These are phyloP conservation scores for Shargacucullia verbasci DNA, from an alignment of 2,888 invertebrate species.

Conservation along the genomic window DNA sequence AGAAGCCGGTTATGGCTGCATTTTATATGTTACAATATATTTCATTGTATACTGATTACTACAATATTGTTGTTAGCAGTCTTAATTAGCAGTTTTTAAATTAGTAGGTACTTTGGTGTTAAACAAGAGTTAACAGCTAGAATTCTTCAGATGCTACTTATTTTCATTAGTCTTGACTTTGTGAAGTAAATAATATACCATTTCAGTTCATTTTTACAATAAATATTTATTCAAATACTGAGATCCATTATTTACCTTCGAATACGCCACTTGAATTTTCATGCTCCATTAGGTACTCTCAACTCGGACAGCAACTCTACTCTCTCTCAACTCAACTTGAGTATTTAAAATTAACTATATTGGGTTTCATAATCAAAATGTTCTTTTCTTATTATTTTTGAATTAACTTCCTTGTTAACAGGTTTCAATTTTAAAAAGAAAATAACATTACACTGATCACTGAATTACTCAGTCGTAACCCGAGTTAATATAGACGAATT, in stretches of 20 bases:
- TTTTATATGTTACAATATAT: conserved; percentile 23
- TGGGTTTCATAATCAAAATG: no score
- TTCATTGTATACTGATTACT: conserved; percentile 15
- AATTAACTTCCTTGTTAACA: no score
- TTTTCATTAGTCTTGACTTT: not conserved
- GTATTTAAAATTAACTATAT: not conserved
- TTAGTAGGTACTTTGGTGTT: conserved; percentile 17
- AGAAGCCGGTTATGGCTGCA: conserved; percentile 21
- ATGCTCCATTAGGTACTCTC: conserved; percentile 52
- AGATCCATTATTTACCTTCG: conserved; percentile 30
- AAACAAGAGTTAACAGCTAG: not conserved
- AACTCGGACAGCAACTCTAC: no score
- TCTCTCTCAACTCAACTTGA: not conserved
- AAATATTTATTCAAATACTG: conserved; percentile 43
- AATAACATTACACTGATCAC: no score
- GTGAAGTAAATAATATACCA: conserved; percentile 14
- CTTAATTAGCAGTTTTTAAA: conserved; percentile 23
- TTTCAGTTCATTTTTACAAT: no score
- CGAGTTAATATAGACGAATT: no score
- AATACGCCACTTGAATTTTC: conserved; percentile 39
- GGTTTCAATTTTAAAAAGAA: no score
- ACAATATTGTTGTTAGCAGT: conserved; percentile 22
- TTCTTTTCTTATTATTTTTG: no score
- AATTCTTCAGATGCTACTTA: no score
- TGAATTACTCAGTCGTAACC: no score